phyloP scores from a whole-genome alignment of 92 coral and sea anemone genomes.

The Porites lobata region DNA sequence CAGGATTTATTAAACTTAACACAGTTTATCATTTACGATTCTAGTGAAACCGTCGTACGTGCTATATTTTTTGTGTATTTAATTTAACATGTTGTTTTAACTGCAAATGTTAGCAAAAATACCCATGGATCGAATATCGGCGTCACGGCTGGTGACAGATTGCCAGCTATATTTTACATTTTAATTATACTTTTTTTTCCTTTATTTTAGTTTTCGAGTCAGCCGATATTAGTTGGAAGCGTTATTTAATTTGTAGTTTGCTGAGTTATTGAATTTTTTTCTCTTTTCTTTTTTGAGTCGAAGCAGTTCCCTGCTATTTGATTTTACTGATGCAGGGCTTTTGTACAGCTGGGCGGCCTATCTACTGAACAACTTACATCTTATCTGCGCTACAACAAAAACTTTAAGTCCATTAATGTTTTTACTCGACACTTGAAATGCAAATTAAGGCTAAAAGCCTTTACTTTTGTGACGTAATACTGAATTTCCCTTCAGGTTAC shows the following conservation, averaged over 20 bases:
- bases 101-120: background rate
- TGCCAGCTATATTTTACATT: background rate
- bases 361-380: conserved; percentile 30
- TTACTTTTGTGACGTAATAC: background rate
- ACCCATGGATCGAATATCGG: conserved; percentile 30
- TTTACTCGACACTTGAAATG: conserved; percentile 5
- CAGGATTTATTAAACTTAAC: no score
- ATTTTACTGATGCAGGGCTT: background rate
- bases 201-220: no score
- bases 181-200: no score
- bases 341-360: background rate
- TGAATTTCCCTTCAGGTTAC: background rate
- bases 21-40: background rate
- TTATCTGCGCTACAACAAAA: background rate
- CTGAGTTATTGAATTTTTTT: no score
- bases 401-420: conserved; percentile 23
- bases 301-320: background rate
- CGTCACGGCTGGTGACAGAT: background rate
- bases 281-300: no score
- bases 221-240: no score
- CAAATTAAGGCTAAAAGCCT: conserved; percentile 30
- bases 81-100: background rate
- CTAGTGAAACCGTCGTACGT: background rate
- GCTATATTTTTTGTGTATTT: conserved; percentile 5
- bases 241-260: no score